These are phyloP conservation scores for Cataglyphis altisquamis DNA, from an alignment of 2,888 invertebrate species.

Conservation along the genomic window DNA sequence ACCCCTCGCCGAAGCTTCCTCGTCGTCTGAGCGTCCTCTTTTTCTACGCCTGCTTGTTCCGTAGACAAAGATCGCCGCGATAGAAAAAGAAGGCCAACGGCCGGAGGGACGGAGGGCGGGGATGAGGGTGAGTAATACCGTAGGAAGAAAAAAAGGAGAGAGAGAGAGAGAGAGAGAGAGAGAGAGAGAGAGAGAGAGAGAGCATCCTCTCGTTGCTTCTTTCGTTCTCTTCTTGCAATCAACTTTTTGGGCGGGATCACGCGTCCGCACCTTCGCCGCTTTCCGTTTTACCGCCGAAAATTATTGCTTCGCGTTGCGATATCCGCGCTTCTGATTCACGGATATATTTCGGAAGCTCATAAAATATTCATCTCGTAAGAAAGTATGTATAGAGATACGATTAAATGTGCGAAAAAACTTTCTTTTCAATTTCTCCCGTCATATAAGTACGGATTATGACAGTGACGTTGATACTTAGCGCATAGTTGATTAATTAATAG, in stretches of 20 bases:
- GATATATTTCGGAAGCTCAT: constrained; percentile 25
- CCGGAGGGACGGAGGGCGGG: constrained; percentile 22
- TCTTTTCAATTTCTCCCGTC: not conserved
- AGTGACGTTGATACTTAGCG: not conserved
- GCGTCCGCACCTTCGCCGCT: constrained; percentile 48
- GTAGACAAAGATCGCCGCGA: constrained; percentile 77
- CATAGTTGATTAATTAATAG: not conserved
- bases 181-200: constrained; percentile 23
- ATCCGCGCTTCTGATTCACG: constrained; percentile 1
- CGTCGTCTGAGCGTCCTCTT: constrained; percentile 64
- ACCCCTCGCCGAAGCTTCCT: constrained; percentile 55
- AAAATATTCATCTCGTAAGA: constrained; percentile 16
- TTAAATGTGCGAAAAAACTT: not conserved
- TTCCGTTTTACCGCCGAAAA: constrained; percentile 42
- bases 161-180: not conserved
- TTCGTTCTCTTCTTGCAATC: constrained; percentile 80
- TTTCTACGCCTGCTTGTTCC: constrained; percentile 63
- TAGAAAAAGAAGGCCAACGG: constrained; percentile 65
- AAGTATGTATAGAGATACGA: not conserved
- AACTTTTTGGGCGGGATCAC: constrained; percentile 75
- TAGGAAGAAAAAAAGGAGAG: constrained; percentile 37
- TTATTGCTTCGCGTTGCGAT: constrained; percentile 20
- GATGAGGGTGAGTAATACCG: constrained; percentile 52
- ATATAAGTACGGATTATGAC: not conserved
- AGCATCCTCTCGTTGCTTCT: constrained; percentile 76